phyloP scores from a whole-genome alignment of 2,797 vertebrate species.

The Pantherophis alleghaniensis region DNA sequence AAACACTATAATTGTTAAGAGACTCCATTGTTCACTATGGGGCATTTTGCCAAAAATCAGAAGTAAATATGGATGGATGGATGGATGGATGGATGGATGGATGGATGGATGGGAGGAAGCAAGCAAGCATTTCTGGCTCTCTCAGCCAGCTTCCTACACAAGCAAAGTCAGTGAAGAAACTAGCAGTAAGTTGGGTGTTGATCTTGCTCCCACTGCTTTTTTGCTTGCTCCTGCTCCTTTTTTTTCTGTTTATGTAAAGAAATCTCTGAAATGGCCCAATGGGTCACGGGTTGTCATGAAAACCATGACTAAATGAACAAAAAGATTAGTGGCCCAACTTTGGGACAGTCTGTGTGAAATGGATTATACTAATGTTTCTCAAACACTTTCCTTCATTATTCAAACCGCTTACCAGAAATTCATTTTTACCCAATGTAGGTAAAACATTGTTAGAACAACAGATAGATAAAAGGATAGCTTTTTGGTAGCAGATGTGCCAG shows the following conservation, averaged over 20 bases:
- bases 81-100: too few species aligned
- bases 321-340: not conserved
- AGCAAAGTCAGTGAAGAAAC: not conserved
- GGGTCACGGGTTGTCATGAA: not conserved
- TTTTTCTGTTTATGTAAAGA: not conserved
- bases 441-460: not conserved
- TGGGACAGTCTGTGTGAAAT: not conserved
- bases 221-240: not conserved
- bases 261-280: not conserved
- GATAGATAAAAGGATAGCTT: not conserved
- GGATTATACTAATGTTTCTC: not conserved
- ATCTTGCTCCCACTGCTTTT: not conserved
- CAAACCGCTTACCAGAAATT: not conserved
- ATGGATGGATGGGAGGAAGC: not conserved
- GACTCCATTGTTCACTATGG: not conserved
- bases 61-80: not conserved
- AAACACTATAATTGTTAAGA: not conserved
- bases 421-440: not conserved
- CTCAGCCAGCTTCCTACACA: not conserved
- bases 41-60: not conserved
- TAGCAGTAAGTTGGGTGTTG: not conserved
- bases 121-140: too few species aligned
- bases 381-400: not conserved
- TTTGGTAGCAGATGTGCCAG: not conserved
- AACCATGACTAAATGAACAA: not conserved